Conservation (phyloP, 2,888 invertebrate species). For the Phyllotreta cruciferae region DNA sequence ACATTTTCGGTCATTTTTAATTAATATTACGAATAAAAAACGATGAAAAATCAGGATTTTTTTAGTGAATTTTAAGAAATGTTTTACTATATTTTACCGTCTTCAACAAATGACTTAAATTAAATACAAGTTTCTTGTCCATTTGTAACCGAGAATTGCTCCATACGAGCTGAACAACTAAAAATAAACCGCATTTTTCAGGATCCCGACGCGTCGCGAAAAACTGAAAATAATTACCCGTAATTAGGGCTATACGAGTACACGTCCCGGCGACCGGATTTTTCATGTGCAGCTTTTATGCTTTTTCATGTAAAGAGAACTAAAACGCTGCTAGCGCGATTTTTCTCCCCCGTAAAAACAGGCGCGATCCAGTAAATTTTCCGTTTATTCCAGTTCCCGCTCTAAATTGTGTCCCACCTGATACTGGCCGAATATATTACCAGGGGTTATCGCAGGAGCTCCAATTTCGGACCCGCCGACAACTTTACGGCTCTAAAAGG, state of each 20-base stretch:
- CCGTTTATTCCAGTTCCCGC: constrained; percentile 5
- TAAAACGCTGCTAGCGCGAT: constrained; percentile 5
- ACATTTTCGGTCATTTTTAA: too few relatives aligned
- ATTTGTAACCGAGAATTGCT: too few relatives aligned
- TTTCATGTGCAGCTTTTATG: background rate
- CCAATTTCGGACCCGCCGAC: constrained; percentile 21
- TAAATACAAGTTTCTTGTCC: too few relatives aligned
- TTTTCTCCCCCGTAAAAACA: constrained; percentile 1
- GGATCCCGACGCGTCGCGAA: background rate
- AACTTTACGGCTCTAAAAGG: constrained; percentile 21
- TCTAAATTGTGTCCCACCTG: constrained; percentile 20
- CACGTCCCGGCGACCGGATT: background rate
- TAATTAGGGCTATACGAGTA: background rate
- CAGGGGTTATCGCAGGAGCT: constrained; percentile 19
- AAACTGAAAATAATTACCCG: constrained; percentile 3
- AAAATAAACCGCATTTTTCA: too few relatives aligned
- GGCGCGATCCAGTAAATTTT: constrained; percentile 11
- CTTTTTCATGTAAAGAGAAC: constrained; percentile 3
- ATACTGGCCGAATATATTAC: constrained; percentile 27
- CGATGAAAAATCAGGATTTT: too few relatives aligned
- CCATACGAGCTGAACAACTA: too few relatives aligned
- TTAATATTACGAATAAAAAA: too few relatives aligned
- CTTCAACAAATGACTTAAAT: too few relatives aligned
- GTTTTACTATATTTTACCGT: too few relatives aligned
- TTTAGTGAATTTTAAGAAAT: too few relatives aligned